phyloP scores from a whole-genome alignment of 2,113 vertebrate genomes.

The Macaca mulatta region DNA sequence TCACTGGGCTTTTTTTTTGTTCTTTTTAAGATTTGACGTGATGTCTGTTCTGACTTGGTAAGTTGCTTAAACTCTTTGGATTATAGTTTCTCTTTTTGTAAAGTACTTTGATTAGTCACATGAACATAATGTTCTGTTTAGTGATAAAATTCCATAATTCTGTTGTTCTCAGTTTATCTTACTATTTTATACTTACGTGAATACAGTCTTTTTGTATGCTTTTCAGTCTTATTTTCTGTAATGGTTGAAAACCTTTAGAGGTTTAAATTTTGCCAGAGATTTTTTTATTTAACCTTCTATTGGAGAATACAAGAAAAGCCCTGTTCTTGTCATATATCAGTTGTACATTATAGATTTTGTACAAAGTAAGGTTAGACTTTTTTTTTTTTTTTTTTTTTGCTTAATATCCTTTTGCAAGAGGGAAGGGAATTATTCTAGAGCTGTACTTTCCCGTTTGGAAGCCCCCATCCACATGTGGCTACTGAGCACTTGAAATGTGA shows the following conservation, averaged over 20 bases:
- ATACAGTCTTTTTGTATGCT: not conserved
- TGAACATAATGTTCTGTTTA: not conserved
- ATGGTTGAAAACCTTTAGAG: not conserved
- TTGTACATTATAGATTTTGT: not conserved
- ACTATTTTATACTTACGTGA: not conserved
- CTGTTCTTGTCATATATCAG: not conserved
- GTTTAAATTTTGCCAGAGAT: slow-evolving; percentile 23
- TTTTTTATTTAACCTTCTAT: not conserved
- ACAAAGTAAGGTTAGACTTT: not conserved
- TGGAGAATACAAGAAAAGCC: not conserved
- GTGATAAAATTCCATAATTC: not conserved
- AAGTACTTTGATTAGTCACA: not conserved
- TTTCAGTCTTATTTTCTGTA: not conserved
- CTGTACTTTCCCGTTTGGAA: not conserved
- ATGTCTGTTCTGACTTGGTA: not conserved
- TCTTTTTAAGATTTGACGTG: not conserved
- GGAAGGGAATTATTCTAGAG: not conserved
- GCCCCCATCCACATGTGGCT: not conserved
- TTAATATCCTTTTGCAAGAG: not conserved
- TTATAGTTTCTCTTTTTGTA: not conserved
- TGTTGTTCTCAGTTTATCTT: not conserved
- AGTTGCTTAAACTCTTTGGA: not conserved
- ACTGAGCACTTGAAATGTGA: not conserved
- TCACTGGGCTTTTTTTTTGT: not conserved
- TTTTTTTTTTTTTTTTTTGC: not conserved